Evolutionary conservation across 2,888 invertebrate species (phyloP).

Genomic region (Morpho helenor): DNA sequence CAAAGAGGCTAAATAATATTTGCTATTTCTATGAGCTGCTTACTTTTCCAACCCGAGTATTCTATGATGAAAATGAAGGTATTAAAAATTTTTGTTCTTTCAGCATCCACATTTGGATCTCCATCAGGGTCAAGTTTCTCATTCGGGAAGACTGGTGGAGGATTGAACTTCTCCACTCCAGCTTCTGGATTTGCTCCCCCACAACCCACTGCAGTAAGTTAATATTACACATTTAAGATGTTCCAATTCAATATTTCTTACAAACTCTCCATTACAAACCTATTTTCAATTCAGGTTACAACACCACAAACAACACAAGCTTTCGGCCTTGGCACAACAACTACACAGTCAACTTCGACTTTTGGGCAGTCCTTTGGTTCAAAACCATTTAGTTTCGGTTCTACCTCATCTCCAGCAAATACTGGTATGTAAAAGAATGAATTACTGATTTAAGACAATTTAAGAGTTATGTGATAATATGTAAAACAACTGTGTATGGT

Average conservation of each 20-base stretch:
- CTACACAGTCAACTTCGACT: slow-evolving; percentile 20
- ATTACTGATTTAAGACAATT: no score
- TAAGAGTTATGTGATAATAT: no score
- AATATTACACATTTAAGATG: not conserved
- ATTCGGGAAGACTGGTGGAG: slow-evolving; percentile 39
- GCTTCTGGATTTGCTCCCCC: slow-evolving; percentile 54
- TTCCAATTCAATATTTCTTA: not conserved
- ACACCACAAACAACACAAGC: slow-evolving; percentile 38
- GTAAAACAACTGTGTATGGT: no score
- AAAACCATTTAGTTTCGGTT: slow-evolving; percentile 33
- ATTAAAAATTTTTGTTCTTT: slow-evolving; percentile 1
- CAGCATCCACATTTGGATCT: slow-evolving; percentile 39
- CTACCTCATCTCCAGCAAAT: slow-evolving; percentile 29
- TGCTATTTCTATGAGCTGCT: no score
- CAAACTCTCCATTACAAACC: not conserved
- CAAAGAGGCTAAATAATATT: no score
- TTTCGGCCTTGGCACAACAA: slow-evolving; percentile 25
- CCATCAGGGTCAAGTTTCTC: slow-evolving; percentile 38
- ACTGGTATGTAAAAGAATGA: slow-evolving; percentile 1
- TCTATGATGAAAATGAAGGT: no score
- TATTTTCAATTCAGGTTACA: slow-evolving; percentile 27
- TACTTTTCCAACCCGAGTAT: no score
- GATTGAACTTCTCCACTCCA: slow-evolving; percentile 52
- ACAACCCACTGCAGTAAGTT: slow-evolving; percentile 4
- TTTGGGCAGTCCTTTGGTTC: slow-evolving; percentile 32